Evolutionary conservation across 2,797 vertebrate species (phyloP), one percentile per base, ranked within the genome.

Genomic region (Rhodeus uyekii): DNA sequence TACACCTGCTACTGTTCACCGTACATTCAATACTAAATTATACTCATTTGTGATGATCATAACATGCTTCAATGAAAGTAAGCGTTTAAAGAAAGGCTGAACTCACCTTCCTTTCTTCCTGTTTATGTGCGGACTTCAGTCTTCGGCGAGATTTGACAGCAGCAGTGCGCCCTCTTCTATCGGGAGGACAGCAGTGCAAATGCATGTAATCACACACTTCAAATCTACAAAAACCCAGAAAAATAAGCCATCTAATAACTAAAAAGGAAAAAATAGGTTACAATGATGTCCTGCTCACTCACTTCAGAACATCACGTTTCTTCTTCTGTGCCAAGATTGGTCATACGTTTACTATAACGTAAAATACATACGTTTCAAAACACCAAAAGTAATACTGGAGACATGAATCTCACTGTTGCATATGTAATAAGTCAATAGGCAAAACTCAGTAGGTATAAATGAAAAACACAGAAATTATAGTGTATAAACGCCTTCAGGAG

Each of bases 101-200:
- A 64, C 63, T 85, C 64, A 83, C 64, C 75, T 27, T 0, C 12
- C 12, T 29, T 18, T 34, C 76, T 86, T 89, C 88, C 86, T 87
- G 86, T 89, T 89, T 87, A 87, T 75, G 39, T 75, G 14, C 29
- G 24, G 29, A 78, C 14, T 3, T 7, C 5, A 63, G 48, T 16
- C 39, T 34, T 73, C 64, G 29, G 68, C 55, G 64, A 69, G n/a
- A 61, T 39, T n/a, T 18, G 61, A 72, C 81, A 19, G 50, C 64
- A 22, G 7, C 22, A 75, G 27, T 36, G 81, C 72, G 78, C 72
- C 83, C 61, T 77, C 87, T 80, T 36, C 55, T 73, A 81, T 22
- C 72, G 12, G 83, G 83, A 75, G 67, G 29, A 55, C 36, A 27
- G 3, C 34, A 29, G 24, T 7, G 18, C 53, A 55, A n/a, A 29